phyloP scores from a whole-genome alignment of 2,113 vertebrate species.

The Spilogale gracilis region DNA sequence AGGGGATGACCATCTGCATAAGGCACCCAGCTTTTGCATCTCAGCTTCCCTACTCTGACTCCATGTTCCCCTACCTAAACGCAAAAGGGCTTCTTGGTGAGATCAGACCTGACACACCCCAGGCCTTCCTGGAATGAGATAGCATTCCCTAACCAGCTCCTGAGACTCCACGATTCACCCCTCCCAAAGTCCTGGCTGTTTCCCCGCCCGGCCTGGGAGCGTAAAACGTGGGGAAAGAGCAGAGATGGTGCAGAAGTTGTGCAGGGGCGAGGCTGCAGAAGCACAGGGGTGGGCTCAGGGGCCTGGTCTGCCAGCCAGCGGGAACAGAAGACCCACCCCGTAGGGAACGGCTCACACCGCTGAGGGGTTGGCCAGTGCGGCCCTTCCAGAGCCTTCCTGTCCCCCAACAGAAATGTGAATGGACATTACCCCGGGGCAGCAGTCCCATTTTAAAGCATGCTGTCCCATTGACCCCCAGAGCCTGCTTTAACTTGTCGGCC shows the following conservation, averaged over 20 bases:
- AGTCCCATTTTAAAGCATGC: conserved; percentile 35
- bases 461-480: conserved; percentile 27
- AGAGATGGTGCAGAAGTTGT: not conserved
- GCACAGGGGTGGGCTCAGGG: not conserved
- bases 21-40: not conserved
- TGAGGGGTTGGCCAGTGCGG: not conserved
- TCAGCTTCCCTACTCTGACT: not conserved
- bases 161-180: not conserved
- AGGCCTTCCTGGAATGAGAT: not conserved
- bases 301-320: not conserved
- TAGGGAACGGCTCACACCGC: not conserved
- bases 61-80: not conserved
- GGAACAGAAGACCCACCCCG: not conserved
- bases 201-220: not conserved
- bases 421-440: not conserved
- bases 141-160: not conserved
- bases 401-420: conserved; percentile 26
- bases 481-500: conserved; percentile 22
- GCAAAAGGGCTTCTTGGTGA: not conserved
- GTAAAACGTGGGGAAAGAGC: not conserved
- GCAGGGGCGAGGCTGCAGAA: not conserved
- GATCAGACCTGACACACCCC: not conserved
- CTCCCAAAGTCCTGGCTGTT: not conserved
- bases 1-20: not conserved
- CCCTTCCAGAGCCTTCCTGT: not conserved